These are phyloP conservation scores for Zootoca vivipara DNA, from an alignment of 2,113 vertebrate genomes.

Conservation along the genomic window DNA sequence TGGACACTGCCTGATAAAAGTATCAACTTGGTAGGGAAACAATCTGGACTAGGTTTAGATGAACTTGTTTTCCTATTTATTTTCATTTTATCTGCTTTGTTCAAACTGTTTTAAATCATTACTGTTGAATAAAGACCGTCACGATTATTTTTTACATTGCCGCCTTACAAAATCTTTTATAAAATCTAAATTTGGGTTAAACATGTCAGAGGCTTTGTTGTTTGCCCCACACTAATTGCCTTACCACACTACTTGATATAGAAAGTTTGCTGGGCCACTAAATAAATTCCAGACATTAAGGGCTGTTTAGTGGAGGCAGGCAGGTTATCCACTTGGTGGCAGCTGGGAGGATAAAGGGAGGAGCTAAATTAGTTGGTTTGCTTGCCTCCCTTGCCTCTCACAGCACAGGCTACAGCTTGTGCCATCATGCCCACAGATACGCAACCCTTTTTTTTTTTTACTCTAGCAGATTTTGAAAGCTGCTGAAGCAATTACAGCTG, in stretches of 20 bases:
- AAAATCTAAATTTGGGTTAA: background rate
- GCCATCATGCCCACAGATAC: background rate
- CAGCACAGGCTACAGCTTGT: no score
- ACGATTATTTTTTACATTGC: background rate
- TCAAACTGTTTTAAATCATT: background rate
- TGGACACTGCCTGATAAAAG: background rate
- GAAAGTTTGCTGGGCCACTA: no score
- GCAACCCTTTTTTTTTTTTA: background rate
- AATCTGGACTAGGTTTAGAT: background rate
- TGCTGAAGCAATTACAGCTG: background rate
- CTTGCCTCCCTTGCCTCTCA: no score
- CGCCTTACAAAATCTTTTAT: background rate
- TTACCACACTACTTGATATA: no score
- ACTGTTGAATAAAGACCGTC: no score
- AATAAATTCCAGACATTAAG: no score
- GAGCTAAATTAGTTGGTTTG: no score
- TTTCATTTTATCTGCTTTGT: background rate
- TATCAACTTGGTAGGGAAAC: background rate
- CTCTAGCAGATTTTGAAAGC: background rate
- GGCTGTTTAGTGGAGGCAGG: no score
- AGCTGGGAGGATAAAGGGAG: no score
- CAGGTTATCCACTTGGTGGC: no score
- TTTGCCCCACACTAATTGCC: no score
- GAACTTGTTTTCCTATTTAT: background rate
- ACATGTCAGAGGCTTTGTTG: no score